Percentiles rank a stretch among this genome's conserved stretches.
These are phyloP conservation scores for Zele albiditarsus DNA, from an alignment of 2,888 invertebrate species.

Conservation along the genomic window DNA sequence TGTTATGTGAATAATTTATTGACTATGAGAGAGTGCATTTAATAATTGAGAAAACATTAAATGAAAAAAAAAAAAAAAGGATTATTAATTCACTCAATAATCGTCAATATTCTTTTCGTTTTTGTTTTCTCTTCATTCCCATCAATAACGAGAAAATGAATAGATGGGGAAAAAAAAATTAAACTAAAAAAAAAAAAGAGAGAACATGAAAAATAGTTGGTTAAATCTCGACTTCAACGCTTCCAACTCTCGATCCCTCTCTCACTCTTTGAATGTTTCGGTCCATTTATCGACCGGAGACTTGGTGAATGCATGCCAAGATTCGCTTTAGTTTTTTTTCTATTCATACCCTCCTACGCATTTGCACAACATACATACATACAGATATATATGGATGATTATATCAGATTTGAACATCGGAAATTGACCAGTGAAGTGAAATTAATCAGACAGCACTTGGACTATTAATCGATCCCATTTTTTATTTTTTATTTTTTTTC, in stretches of 20 bases:
- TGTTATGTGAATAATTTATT: not conserved
- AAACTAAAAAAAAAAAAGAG: not conserved
- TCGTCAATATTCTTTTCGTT: not conserved
- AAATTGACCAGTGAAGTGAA: constrained; percentile 56
- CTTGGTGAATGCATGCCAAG: constrained; percentile 61
- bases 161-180: not conserved
- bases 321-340: constrained; percentile 55
- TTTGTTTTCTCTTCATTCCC: constrained; percentile 2
- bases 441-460: constrained; percentile 39
- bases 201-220: constrained; percentile 1
- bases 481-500: constrained; percentile 28
- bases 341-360: not conserved
- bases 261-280: constrained; percentile 47
- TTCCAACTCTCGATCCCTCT: constrained; percentile 20
- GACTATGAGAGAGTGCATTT: not conserved
- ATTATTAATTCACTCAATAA: constrained; percentile 3
- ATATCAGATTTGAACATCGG: constrained; percentile 46
- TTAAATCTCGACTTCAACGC: constrained; percentile 28
- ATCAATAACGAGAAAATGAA: not conserved
- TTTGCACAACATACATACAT: not conserved
- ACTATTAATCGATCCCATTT: constrained; percentile 33
- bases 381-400: not conserved
- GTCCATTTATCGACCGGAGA: constrained; percentile 56
- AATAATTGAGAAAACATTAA: not conserved
- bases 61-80: no score